Evolutionary conservation across 2,888 invertebrate species (phyloP).

Genomic region (Stenoptilia bipunctidactyla): DNA sequence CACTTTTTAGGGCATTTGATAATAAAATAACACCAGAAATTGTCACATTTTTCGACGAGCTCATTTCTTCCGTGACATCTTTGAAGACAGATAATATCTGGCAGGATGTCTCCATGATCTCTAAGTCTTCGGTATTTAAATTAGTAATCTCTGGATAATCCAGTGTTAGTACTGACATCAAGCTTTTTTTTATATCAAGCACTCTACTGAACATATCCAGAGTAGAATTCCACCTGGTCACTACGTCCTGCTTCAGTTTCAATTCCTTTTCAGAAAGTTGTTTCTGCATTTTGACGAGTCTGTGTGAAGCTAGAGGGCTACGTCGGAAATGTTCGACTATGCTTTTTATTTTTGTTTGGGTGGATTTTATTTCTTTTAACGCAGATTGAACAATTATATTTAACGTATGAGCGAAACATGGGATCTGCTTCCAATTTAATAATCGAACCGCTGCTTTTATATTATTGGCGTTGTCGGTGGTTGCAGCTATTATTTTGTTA

Average conservation of each 20-base stretch:
- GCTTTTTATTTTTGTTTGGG: constrained; percentile 4
- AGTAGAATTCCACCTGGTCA: constrained; percentile 15
- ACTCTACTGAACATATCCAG: constrained; percentile 12
- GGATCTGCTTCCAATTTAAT: constrained; percentile 5
- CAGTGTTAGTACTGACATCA: constrained; percentile 11
- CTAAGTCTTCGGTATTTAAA: constrained; percentile 1
- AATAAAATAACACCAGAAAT: no score
- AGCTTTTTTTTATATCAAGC: constrained; percentile 8
- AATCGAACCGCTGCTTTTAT: no score
- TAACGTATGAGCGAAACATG: constrained; percentile 7
- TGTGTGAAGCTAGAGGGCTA: constrained; percentile 8
- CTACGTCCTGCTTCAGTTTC: constrained; percentile 16
- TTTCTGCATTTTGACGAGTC: constrained; percentile 10
- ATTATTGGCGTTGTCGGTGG: no score
- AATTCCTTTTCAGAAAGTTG: constrained; percentile 7
- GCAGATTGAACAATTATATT: constrained; percentile 8
- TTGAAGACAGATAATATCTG: neutral
- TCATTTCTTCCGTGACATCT: neutral
- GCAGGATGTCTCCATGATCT: neutral
- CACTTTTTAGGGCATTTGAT: no score
- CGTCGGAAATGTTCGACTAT: constrained; percentile 13
- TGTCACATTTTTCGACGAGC: no score
- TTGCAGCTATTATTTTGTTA: no score
- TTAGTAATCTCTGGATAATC: constrained; percentile 1
- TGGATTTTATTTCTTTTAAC: constrained; percentile 7